Evolutionary conservation across 2,888 invertebrate genomes (phyloP), one percentile per base, ranked within the genome.

Genomic region (Lamellibrachia columna): DNA sequence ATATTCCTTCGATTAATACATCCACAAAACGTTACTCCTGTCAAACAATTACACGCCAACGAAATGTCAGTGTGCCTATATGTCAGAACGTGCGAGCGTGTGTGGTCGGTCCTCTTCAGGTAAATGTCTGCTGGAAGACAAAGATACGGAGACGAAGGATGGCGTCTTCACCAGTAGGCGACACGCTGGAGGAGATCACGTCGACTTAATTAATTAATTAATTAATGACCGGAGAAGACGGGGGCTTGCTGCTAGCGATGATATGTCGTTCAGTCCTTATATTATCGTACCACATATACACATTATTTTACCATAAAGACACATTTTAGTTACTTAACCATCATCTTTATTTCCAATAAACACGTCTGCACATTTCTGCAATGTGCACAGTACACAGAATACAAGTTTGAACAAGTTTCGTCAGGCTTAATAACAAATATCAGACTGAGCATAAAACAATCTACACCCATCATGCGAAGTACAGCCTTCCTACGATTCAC

Each of bases 311-410:
- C 9, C 9, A 1, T 55, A 9, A 9, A 55, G 7, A 9, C 55
- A 55, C 55, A 55, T 55, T 55, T 55, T 9, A 55, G 55, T 55
- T 55, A 55, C 55, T 55, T 55, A 40, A 9, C 75, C 75, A 6
- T 75, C 75, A 22, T 75, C 15, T 75, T 75, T 75, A 75, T 75
- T 75, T 75, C 22, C 75, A 22, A 6, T 75, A 75, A 55, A 11
- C 75, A 75, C 75, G 22, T 22, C 75, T 22, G 75, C 75, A 75
- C 75, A 75, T 75, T 6, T 75, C 75, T 22, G 15, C 75, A 75
- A 22, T 75, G n/a, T 75, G n/a, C 60, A 75, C 75, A 75, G n/a
- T 75, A 75, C 60, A 75, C 75, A 75, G n/a, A 75, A 75, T 75
- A 75, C 6, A 75, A 75, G 75, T 75, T 75, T 75, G 22, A 75